Evolutionary conservation across 2,797 vertebrate genomes (phyloP).

Genomic region (Dipus sagitta): DNA sequence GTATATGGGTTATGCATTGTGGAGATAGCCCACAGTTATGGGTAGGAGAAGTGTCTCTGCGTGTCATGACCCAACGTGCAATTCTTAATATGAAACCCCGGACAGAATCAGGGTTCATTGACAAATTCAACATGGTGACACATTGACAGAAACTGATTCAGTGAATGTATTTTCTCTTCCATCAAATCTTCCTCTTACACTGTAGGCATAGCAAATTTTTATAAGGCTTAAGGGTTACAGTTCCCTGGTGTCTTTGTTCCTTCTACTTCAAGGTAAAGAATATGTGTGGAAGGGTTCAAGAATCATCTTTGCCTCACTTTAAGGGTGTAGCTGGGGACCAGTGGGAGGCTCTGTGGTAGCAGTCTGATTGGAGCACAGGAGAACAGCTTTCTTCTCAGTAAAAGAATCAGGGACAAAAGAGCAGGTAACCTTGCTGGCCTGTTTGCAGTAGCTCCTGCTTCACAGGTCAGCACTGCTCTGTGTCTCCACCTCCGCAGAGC

Average conservation of each 20-base stretch:
- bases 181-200: background rate
- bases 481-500: background rate
- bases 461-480: slow-evolving; percentile 7
- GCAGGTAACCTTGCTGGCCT: background rate
- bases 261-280: slow-evolving; percentile 32
- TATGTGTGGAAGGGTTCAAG: background rate
- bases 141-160: too few relatives aligned
- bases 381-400: slow-evolving; percentile 18
- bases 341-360: background rate
- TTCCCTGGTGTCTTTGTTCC: background rate
- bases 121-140: too few relatives aligned
- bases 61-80: too few relatives aligned
- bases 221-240: background rate
- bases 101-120: too few relatives aligned
- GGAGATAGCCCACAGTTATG: too few relatives aligned
- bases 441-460: slow-evolving; percentile 12
- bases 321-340: background rate
- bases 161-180: too few relatives aligned
- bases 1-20: too few relatives aligned
- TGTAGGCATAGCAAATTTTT: background rate
- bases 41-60: too few relatives aligned
- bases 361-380: background rate
- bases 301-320: slow-evolving; percentile 22
- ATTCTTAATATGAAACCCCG: too few relatives aligned
- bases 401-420: slow-evolving; percentile 39